Base-by-base conservation (phyloP, 23 tunicate species). In the Phallusia fumigata region DNA sequence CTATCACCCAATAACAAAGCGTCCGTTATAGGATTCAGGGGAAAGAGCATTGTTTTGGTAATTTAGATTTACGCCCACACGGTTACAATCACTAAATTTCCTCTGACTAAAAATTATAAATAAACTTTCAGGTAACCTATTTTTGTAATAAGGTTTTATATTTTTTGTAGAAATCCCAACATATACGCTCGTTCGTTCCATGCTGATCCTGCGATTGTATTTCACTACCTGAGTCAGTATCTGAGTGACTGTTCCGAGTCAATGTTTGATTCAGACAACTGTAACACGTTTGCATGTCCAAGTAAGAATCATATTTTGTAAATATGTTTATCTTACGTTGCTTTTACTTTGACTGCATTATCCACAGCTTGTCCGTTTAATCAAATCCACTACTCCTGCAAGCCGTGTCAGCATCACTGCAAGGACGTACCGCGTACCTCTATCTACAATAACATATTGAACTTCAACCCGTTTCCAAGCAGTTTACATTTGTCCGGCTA, bases 401-500 rank as follows among this genome's bases (percentile, higher is more conserved):
- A 74, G 16, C 77, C 77, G 19, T 74, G 77, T 21, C 12, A 1
- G 44, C 36, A 33, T 8, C 36, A 15, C 36, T 74, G 77, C 30
- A 5, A 13, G n/a, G n/a, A 30, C 28, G 81, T 31, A 5, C 11
- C 72, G 6, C 31, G 2, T 1, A 16, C 69, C 69, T 58, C 28
- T 58, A 1, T 16, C 15, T 58, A 6, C 3, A 13, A 51, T 18
- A 51, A 18, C 58, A 11, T 24, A 5, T 5, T n/a, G 31, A 47
- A 35, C 81, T 36, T 78, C 74, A 24, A 80, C 73, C 35, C 72
- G 33, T 35, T 49, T n/a, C 36, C 44, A 35, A 34, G 35, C 73
- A 30, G 34, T 32, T 53, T 12, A 16, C 5, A 35, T 32, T 15
- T 30, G 16, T 1, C 75, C 75, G 6, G 19, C 40, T 32, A 74